Percentiles rank a stretch among this genome's conserved stretches.
Evolutionary conservation across 1,140 invertebrate genomes (phyloP).

Genomic region (Sarcophaga peregrina): DNA sequence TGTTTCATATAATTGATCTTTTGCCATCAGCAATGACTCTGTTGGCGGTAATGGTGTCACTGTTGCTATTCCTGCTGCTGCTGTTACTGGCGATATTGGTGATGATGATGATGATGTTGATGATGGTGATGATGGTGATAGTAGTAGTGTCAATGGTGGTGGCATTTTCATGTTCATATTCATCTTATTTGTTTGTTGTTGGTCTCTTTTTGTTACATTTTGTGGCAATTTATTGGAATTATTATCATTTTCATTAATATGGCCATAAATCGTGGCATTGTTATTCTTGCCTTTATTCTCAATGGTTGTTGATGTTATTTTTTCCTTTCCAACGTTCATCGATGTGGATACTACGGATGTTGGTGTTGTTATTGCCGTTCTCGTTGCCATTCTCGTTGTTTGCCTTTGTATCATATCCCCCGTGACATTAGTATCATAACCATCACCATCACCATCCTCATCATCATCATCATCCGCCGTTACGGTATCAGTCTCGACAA

Average conservation of each 20-base stretch:
- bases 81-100: background rate
- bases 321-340: too few relatives aligned
- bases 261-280: constrained; percentile 27
- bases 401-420: background rate
- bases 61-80: background rate
- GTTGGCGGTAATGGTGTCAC: constrained; percentile 4
- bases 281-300: constrained; percentile 32
- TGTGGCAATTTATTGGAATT: constrained; percentile 26
- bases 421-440: constrained; percentile 2
- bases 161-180: constrained; percentile 8
- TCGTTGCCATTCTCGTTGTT: background rate
- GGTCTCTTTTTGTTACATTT: constrained; percentile 11
- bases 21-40: background rate
- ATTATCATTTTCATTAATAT: constrained; percentile 29
- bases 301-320: background rate
- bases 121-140: background rate
- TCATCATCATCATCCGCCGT: background rate
- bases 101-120: background rate
- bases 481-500: background rate
- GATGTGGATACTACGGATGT: background rate
- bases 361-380: background rate
- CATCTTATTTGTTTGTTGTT: constrained; percentile 5
- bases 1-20: constrained; percentile 34
- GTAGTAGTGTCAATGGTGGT: background rate
- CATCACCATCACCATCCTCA: constrained; percentile 16